phyloP scores from a whole-genome alignment of 2,113 vertebrate species.

The Corythornis cristatus region DNA sequence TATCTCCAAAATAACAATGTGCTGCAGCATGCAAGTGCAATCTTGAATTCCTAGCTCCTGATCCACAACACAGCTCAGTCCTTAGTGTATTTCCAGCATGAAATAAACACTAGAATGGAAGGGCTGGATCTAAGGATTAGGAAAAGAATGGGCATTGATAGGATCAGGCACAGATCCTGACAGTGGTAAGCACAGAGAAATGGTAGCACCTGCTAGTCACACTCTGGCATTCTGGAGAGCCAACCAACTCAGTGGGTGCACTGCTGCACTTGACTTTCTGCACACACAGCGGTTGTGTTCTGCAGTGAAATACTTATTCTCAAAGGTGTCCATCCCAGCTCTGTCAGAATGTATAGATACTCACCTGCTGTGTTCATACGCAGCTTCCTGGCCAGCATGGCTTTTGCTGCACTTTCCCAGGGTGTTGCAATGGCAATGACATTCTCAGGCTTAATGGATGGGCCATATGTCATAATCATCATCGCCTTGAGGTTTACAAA shows the following conservation, averaged over 20 bases:
- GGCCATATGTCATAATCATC: slow-evolving; percentile 73
- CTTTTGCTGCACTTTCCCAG: slow-evolving; percentile 83
- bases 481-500: slow-evolving; percentile 83
- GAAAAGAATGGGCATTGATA: background rate
- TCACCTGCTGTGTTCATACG: slow-evolving; percentile 77
- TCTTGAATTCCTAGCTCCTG: background rate
- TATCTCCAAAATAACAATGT: background rate
- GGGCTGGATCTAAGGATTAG: background rate
- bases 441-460: slow-evolving; percentile 72
- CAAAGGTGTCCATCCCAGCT: background rate
- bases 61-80: background rate
- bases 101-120: background rate
- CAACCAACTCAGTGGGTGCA: background rate
- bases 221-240: background rate
- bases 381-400: slow-evolving; percentile 81
- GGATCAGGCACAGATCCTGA: background rate
- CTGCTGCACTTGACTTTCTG: background rate
- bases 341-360: background rate
- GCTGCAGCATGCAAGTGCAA: background rate
- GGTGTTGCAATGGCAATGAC: slow-evolving; percentile 79
- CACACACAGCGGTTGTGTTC: background rate
- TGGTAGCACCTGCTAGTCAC: background rate
- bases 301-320: background rate
- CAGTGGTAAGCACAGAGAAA: background rate
- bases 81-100: background rate